A percentile compares a stretch with the other conserved stretches of the same genome.
These are phyloP conservation scores for Theristus sp. DNA, from an alignment of 2,888 invertebrate species.

Conservation along the genomic window DNA sequence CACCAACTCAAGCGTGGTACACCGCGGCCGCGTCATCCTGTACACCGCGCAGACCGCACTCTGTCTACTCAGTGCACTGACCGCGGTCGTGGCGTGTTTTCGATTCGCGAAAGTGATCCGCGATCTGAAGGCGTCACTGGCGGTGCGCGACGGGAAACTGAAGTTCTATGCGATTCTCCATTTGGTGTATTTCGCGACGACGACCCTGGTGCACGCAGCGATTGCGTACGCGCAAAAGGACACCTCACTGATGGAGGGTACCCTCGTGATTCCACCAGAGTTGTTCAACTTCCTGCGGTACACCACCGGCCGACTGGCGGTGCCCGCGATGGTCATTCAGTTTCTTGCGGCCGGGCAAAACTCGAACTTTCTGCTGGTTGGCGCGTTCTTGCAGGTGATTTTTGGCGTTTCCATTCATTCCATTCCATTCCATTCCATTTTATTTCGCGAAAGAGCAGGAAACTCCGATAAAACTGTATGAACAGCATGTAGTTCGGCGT, in stretches of 20 bases:
- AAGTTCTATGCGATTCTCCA: neutral
- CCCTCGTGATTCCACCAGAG: neutral
- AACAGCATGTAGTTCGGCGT: too few relatives aligned
- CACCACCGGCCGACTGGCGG: neutral
- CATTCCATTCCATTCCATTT: too few relatives aligned
- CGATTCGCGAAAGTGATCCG: conserved; percentile 7
- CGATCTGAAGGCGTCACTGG: conserved; percentile 6
- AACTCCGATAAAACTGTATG: too few relatives aligned
- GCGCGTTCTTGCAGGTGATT: conserved; percentile 15
- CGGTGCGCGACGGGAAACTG: neutral
- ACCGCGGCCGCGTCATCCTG: conserved; percentile 18
- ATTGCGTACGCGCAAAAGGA: neutral
- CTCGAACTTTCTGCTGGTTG: conserved; percentile 13
- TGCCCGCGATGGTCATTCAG: neutral
- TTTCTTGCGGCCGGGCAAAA: neutral
- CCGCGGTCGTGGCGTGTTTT: neutral
- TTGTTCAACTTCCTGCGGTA: neutral
- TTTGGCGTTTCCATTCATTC: too few relatives aligned
- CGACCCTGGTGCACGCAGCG: neutral
- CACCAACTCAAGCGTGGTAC: too few relatives aligned
- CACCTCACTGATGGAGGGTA: neutral
- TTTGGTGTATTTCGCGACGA: neutral
- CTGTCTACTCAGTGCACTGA: neutral
- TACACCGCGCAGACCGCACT: conserved; percentile 15
- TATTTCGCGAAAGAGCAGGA: too few relatives aligned